Conservation (phyloP, 2,888 invertebrate genomes). For the Chalcosyrphus nemorum region DNA sequence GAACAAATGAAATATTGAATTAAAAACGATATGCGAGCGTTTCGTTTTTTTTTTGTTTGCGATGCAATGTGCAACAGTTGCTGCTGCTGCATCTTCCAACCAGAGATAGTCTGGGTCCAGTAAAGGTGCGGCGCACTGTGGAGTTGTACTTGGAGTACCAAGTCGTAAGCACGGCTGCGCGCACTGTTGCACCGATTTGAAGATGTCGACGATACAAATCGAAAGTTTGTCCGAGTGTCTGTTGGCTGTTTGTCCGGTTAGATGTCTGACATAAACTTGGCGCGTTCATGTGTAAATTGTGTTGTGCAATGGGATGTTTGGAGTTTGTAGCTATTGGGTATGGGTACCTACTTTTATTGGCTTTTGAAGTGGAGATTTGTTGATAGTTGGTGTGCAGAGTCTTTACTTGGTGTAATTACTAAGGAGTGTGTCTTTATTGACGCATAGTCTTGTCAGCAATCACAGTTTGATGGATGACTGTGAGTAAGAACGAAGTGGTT, state of each 20-base stretch:
- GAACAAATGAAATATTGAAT: slow-evolving; percentile 71
- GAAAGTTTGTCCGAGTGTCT: slow-evolving; percentile 67
- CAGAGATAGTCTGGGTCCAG: background rate
- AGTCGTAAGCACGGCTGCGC: slow-evolving; percentile 20
- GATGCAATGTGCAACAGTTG: slow-evolving; percentile 7
- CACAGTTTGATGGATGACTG: background rate
- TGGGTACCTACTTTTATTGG: background rate
- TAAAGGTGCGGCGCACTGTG: slow-evolving; percentile 26
- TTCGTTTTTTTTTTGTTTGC: slow-evolving; percentile 39
- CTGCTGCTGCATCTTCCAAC: slow-evolving; percentile 27
- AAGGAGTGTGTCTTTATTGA: background rate
- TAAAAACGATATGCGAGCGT: slow-evolving; percentile 70
- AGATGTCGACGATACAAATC: slow-evolving; percentile 65
- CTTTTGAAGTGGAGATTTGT: background rate
- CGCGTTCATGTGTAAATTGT: slow-evolving; percentile 60
- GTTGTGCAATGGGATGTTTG: slow-evolving; percentile 43
- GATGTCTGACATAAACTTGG: slow-evolving; percentile 68
- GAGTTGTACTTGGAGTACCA: slow-evolving; percentile 29
- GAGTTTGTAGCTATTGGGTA: slow-evolving; percentile 16
- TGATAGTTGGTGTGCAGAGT: background rate
- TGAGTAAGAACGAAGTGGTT: background rate
- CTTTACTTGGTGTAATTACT: background rate
- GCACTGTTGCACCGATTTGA: slow-evolving; percentile 59
- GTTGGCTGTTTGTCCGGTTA: slow-evolving; percentile 60
- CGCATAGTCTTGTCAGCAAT: background rate